Base-by-base conservation (phyloP, 2,888 invertebrate species). In the Athalia cordata region DNA sequence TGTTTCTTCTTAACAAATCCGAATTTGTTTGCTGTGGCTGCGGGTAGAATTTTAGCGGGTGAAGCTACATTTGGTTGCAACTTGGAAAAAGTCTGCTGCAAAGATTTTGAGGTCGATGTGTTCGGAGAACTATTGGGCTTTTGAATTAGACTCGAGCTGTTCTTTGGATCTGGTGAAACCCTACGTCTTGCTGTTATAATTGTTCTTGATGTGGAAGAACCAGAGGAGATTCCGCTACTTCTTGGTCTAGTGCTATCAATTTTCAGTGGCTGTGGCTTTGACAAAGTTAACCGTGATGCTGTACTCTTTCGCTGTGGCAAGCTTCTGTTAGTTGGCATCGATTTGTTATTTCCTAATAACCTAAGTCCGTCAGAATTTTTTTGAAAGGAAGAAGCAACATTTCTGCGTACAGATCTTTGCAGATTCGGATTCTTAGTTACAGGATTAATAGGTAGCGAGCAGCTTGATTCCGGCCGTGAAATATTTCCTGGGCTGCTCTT, bases 381-480 rank as follows among this genome's bases (percentile, higher is more conserved):
- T 5, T 52, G 62, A n/a, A 78, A 74, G 9, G 72, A 55, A 1
- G 72, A 8, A 5, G 70, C 72, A 11, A 78, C 72, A 55, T 64
- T 78, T 64, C 78, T 72, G 6, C 78, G 78, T 43, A 65, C 65
- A 0, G 72, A 62, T 52, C 64, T 74, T 52, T 78, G 78, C 15
- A 52, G 43, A 15, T 52, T 47, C 8, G 72, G 43, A 47, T 55
- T 77, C 52, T 57, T 66, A 55, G 29, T 47, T 9, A 11, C 49
- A 13, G 77, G 43, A 52, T 67, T 43, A 47, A 15, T 29, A 1
- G 77, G 77, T 11, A 78, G 11, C 55, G 78, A 78, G 47, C 70
- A 74, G 61, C 78, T 78, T 8, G 79, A 80, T 77, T 72, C 80
- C 13, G 80, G 62, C 8, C 81, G 80, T 64, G 79, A 79, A 67